Base-by-base conservation (phyloP, 2,888 invertebrate genomes). In the Cenopis cana region DNA sequence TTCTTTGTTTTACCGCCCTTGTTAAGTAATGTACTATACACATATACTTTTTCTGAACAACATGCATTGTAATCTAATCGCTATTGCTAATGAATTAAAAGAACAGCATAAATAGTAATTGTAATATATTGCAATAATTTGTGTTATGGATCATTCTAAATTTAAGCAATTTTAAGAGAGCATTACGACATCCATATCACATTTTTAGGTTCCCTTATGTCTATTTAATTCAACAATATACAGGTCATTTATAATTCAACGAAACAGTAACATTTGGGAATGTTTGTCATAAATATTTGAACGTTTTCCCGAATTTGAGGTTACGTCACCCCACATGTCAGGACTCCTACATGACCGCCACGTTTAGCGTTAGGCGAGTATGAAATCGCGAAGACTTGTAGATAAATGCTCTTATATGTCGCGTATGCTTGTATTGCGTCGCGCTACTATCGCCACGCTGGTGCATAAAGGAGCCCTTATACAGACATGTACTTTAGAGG, bases 131-230 rank as follows among this genome's bases (percentile, higher is more conserved):
- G 82, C 82, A 84, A 82, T 82, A 73, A 82, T 81, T 86, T 85
- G 76, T 77, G 72, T 76, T 76, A 82, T 79, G 79, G 77, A 82
- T 82, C 82, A 80, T 75, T 81, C 85, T 89, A 84, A 82, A 72
- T 86, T 79, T 85, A 88, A 88, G 76, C 76, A 82, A 84, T 81
- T 84, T 82, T 81, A 88, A 92, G 91, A 91, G 92, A 93, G 90
- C 91, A 87, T 86, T 86, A 93, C 91, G 88, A 93, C 93, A 93
- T 87, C 89, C 88, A 93, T 93, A 93, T 93, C 93, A 93, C 93
- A 93, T 85, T 89, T 83, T 87, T 86, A 89, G 89, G 85, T 85
- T 79, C 78, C 78, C 80, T 86, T 89, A 74, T 75, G 75, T 71
- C 84, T 86, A 87, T 76, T 76, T 73, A 85, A 82, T 84, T 87